These are phyloP conservation scores for Cancer borealis DNA, from an alignment of 2,888 invertebrate species.

Conservation along the genomic window DNA sequence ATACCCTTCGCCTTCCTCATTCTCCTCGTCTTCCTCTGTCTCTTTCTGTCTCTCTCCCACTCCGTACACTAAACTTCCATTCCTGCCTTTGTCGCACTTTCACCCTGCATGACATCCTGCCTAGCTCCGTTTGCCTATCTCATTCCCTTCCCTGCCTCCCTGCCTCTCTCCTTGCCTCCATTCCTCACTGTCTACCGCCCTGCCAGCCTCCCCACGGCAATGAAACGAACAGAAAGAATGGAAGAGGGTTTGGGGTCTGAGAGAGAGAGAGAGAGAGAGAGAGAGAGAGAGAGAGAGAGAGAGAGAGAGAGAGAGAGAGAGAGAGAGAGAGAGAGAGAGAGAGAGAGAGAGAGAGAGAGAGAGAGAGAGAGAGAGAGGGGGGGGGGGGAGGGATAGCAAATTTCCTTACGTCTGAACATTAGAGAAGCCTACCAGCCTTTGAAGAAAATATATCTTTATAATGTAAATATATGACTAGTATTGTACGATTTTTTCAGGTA, in stretches of 20 bases:
- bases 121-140: not conserved
- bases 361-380: not conserved
- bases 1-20: not conserved
- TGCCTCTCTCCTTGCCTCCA: not conserved
- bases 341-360: not conserved
- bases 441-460: not conserved
- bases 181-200: not conserved
- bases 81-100: not conserved
- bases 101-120: not conserved
- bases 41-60: not conserved
- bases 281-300: constrained; percentile 43
- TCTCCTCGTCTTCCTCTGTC: not conserved
- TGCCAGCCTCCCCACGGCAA: not conserved
- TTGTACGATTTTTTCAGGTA: not conserved
- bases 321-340: not conserved
- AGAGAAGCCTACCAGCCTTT: not conserved
- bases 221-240: not conserved
- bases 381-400: not conserved
- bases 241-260: not conserved
- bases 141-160: not conserved
- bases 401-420: not conserved
- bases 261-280: constrained; percentile 34
- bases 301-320: not conserved
- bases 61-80: not conserved
- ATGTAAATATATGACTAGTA: not conserved